Base-by-base conservation (phyloP, 1,140 invertebrate species). In the Drosophila parvula region DNA sequence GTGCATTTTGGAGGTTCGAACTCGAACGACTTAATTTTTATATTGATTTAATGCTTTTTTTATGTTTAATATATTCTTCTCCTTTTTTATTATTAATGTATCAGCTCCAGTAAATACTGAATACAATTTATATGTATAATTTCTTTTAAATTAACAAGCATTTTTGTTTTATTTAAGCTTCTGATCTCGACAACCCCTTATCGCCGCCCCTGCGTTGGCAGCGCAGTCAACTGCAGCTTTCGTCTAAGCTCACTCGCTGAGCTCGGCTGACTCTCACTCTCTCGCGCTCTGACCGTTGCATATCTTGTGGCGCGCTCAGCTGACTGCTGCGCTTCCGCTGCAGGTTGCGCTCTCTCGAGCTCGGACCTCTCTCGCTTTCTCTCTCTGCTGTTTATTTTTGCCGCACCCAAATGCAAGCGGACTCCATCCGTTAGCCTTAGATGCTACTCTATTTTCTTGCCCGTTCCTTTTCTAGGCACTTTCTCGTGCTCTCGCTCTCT, bases 321-420 rank as follows among this genome's bases (percentile, higher is more conserved):
- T 80, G 80, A 78, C 77, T 59, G 80, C 57, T 53, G 58, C 60
- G 67, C 51, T 48, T 44, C 50, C 45, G 59, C 43, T 74, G 68
- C 74, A 60, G 74, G 50, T 58, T 62, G 62, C 40, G 59, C 18
- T 56, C 57, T 76, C 44, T 61, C 9, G 8, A 38, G 51, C 51
- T 38, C 10, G 51, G 34, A 9, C 5, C 34, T 69, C 45, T 64
- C 27, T 43, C 36, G 56, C 48, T 61, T 27, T 11, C 48, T 59
- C 47, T 40, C 43, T 79, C 44, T 76, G 41, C 56, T 60, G 48
- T 77, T 78, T 79, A 67, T 70, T 89, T 73, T 68, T 89, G 83
- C 83, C 83, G 83, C 83, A 88, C 83, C 83, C 83, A 84, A 89
- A 89, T 75, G 57, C 61, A 82, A 78, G 43, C 55, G 56, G 61